Percentiles rank a stretch among this genome's conserved stretches.
Evolutionary conservation across 1,140 invertebrate genomes (phyloP).

Genomic region (Camponotus vicinus): DNA sequence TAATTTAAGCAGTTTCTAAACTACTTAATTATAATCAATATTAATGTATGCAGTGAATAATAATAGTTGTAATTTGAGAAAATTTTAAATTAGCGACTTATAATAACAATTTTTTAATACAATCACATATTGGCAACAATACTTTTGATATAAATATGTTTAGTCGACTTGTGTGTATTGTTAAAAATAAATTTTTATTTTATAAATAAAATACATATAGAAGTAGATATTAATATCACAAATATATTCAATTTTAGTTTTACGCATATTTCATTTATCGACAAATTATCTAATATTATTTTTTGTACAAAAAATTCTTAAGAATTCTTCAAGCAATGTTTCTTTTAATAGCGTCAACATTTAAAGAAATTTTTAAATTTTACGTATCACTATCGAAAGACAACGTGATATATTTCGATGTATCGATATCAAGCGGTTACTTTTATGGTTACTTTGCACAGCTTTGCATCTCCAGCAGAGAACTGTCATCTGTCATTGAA

Average conservation of each 20-base stretch:
- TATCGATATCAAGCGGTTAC: constrained; percentile 15
- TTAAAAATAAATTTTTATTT: constrained; percentile 9
- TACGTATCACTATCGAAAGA: constrained; percentile 18
- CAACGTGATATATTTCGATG: constrained; percentile 23
- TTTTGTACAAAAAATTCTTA: background rate
- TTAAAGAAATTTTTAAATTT: background rate
- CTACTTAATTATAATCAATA: background rate
- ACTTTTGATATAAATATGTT: background rate
- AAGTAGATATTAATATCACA: background rate
- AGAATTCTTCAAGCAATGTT: background rate
- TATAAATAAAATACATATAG: background rate
- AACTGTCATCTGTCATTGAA: constrained; percentile 24
- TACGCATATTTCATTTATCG: background rate
- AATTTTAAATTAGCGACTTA: background rate
- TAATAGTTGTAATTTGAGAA: background rate
- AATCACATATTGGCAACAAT: background rate
- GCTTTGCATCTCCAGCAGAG: background rate
- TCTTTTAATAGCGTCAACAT: background rate
- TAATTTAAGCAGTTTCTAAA: too few relatives aligned
- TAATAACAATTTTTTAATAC: constrained; percentile 4
- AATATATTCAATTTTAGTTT: background rate
- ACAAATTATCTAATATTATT: background rate
- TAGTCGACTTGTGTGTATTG: background rate
- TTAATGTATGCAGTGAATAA: background rate
- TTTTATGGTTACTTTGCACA: background rate